Conservation (phyloP, 2,888 invertebrate genomes). For the Willowsia nigromaculata region DNA sequence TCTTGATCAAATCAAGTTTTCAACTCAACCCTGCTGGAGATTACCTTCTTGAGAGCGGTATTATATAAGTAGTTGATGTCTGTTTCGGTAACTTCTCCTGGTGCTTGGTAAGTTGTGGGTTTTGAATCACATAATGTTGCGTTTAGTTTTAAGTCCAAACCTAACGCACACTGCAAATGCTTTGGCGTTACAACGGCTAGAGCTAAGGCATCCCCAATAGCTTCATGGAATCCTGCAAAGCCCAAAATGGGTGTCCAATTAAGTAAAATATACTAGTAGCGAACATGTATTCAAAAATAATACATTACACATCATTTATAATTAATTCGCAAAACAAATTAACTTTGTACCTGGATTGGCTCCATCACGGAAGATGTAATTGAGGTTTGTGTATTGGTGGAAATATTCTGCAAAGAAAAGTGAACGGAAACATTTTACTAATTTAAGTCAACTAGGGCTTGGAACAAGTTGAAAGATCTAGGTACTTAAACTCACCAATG, state of each 20-base stretch:
- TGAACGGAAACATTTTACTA: not conserved
- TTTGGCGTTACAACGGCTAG: conserved; percentile 79
- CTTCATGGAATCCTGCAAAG: conserved; percentile 12
- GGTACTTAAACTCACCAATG: conserved; percentile 77
- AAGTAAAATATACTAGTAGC: not conserved
- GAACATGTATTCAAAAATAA: not conserved
- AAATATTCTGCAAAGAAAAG: conserved; percentile 83
- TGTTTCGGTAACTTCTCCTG: conserved; percentile 71
- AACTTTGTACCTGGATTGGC: conserved; percentile 92
- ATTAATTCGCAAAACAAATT: conserved; percentile 80
- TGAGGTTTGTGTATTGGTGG: conserved; percentile 87
- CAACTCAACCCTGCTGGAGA: too few species aligned
- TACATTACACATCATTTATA: not conserved
- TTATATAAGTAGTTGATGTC: conserved; percentile 79
- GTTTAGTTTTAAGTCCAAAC: conserved; percentile 67
- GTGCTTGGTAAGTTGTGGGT: not conserved
- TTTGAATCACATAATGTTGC: conserved; percentile 10
- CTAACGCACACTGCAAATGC: conserved; percentile 76
- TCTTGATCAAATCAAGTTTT: not conserved
- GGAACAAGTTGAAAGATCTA: not conserved
- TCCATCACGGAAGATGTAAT: conserved; percentile 87
- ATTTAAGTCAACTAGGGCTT: not conserved
- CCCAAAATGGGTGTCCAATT: too few species aligned
- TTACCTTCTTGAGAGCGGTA: conserved; percentile 79
- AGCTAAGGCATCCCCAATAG: conserved; percentile 80